phyloP scores from a whole-genome alignment of 1,140 invertebrate species.

The Microplitis mediator region DNA sequence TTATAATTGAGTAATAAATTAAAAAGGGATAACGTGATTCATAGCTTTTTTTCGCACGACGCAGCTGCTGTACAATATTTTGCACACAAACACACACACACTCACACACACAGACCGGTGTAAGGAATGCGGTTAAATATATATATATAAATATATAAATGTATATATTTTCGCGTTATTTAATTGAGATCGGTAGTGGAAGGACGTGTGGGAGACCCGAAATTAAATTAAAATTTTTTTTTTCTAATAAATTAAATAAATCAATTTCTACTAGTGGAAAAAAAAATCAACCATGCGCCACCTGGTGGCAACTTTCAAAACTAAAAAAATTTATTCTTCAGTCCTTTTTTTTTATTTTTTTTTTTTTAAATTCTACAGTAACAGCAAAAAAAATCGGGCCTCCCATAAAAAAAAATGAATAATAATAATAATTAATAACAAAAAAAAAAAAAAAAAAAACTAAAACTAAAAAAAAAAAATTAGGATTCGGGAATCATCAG shows the following conservation, averaged over 20 bases:
- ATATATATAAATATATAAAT: background rate
- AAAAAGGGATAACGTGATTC: constrained; percentile 2
- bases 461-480: no score
- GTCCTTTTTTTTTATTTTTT: no score
- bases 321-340: no score
- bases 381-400: background rate
- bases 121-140: constrained; percentile 5
- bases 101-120: background rate
- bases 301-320: no score
- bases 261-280: no score
- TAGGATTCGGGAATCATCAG: constrained; percentile 49
- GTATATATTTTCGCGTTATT: background rate
- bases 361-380: no score
- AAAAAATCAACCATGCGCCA: no score
- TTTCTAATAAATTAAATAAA: background rate
- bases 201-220: constrained; percentile 23
- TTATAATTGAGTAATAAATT: background rate
- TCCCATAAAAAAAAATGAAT: constrained; percentile 3
- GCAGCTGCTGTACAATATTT: constrained; percentile 25
- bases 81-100: constrained; percentile 4
- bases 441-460: constrained; percentile 22
- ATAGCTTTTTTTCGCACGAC: constrained; percentile 20
- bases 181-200: constrained; percentile 14
- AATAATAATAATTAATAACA: constrained; percentile 14
- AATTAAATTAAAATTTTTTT: background rate